These are phyloP conservation scores for Phlogophora meticulosa DNA, from an alignment of 2,888 invertebrate species.

Conservation along the genomic window DNA sequence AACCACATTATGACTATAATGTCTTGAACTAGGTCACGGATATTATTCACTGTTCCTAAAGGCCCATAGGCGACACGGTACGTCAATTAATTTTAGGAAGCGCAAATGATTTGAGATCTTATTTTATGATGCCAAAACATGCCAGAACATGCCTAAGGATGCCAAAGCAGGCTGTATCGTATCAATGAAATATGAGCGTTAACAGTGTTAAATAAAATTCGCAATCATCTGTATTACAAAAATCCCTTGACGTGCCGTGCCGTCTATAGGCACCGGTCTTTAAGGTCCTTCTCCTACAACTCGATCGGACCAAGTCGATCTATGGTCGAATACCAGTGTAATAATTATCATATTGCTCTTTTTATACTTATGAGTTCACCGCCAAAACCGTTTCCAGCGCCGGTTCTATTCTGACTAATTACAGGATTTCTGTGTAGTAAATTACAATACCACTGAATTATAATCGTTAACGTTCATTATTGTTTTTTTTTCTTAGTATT, in stretches of 20 bases:
- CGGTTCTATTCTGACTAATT: background rate
- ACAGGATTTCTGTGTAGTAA: constrained; percentile 12
- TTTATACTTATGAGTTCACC: constrained; percentile 14
- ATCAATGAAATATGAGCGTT: no score
- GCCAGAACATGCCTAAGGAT: no score
- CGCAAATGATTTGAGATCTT: no score
- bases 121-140: no score
- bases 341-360: constrained; percentile 19
- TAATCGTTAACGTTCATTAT: constrained; percentile 18
- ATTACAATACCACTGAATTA: constrained; percentile 18
- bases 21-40: constrained; percentile 25
- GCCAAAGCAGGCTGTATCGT: no score
- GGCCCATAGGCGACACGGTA: no score
- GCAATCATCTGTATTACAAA: no score
- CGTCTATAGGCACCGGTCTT: no score
- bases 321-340: background rate
- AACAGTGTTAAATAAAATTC: no score
- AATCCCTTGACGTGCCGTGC: no score
- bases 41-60: constrained; percentile 14
- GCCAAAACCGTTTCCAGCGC: constrained; percentile 15
- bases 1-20: constrained; percentile 31
- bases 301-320: background rate
- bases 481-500: constrained; percentile 33
- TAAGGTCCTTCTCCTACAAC: background rate
- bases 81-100: no score